Evolutionary conservation across 2,797 vertebrate genomes (phyloP).

Genomic region (Tragopan temminckii): DNA sequence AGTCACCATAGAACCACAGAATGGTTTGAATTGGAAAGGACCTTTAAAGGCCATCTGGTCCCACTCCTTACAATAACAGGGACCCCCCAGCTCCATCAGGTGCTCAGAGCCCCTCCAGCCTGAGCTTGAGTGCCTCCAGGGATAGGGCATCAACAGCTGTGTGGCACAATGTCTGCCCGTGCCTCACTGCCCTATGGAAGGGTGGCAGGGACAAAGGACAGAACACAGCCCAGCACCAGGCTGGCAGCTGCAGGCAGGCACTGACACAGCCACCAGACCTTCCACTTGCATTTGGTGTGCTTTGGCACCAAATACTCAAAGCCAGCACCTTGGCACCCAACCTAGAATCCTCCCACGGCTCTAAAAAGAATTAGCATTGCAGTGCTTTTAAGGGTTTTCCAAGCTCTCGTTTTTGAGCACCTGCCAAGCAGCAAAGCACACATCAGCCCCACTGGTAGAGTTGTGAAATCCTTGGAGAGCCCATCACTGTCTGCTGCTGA

Average conservation of each 20-base stretch:
- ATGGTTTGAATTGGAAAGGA: no score
- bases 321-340: not conserved
- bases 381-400: not conserved
- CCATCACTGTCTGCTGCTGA: not conserved
- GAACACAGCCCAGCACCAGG: accelerated
- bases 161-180: no score
- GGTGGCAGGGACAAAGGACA: not conserved
- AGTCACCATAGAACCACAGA: no score
- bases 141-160: no score
- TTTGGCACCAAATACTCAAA: not conserved
- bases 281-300: accelerated
- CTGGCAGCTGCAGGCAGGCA: not conserved
- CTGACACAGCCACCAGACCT: not conserved
- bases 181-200: not conserved
- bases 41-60: no score
- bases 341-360: not conserved
- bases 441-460: not conserved
- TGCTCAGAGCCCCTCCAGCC: no score
- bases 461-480: not conserved
- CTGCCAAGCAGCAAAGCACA: not conserved
- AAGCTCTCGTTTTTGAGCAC: not conserved
- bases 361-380: not conserved
- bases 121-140: no score
- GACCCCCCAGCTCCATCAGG: no score
- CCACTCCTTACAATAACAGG: no score